These are phyloP conservation scores for Hirtodrosophila confusa DNA, from an alignment of 2,888 invertebrate genomes.

Conservation along the genomic window DNA sequence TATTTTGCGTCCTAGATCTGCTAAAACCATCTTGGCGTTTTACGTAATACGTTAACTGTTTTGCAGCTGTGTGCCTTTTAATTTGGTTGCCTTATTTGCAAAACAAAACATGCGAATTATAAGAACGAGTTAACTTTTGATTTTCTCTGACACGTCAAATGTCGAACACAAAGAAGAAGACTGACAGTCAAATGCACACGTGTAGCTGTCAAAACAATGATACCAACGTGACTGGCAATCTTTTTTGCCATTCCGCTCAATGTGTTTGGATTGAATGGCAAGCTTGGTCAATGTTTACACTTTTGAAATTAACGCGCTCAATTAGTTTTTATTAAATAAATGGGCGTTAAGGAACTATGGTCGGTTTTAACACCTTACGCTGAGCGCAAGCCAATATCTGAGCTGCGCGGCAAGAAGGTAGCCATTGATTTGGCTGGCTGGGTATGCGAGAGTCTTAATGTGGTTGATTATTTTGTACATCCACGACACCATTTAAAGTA, in stretches of 20 bases:
- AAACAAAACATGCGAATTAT: slow-evolving; percentile 52
- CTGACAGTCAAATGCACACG: slow-evolving; percentile 33
- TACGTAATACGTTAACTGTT: slow-evolving; percentile 40
- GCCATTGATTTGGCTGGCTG: slow-evolving; percentile 96
- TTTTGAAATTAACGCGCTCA: slow-evolving; percentile 37
- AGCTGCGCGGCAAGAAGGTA: slow-evolving; percentile 91
- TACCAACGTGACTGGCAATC: slow-evolving; percentile 16
- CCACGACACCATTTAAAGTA: slow-evolving; percentile 94
- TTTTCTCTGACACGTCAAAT: slow-evolving; percentile 61
- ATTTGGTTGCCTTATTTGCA: slow-evolving; percentile 42
- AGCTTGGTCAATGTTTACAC: slow-evolving; percentile 2
- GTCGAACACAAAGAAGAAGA: slow-evolving; percentile 38
- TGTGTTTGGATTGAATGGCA: slow-evolving; percentile 16
- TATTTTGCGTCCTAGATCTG: slow-evolving; percentile 99
- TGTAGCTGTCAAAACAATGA: slow-evolving; percentile 41
- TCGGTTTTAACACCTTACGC: slow-evolving; percentile 90
- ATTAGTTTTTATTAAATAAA: slow-evolving; percentile 79
- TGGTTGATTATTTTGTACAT: slow-evolving; percentile 89
- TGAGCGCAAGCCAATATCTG: slow-evolving; percentile 90
- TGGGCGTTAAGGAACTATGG: slow-evolving; percentile 97
- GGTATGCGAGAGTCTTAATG: slow-evolving; percentile 94
- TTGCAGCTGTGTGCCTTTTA: slow-evolving; percentile 38
- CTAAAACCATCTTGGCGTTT: slow-evolving; percentile 95
- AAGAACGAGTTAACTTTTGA: slow-evolving; percentile 41
- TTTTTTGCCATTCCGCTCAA: slow-evolving; percentile 4